phyloP scores from a whole-genome alignment of 2,113 vertebrate genomes.

The Ursus arctos region DNA sequence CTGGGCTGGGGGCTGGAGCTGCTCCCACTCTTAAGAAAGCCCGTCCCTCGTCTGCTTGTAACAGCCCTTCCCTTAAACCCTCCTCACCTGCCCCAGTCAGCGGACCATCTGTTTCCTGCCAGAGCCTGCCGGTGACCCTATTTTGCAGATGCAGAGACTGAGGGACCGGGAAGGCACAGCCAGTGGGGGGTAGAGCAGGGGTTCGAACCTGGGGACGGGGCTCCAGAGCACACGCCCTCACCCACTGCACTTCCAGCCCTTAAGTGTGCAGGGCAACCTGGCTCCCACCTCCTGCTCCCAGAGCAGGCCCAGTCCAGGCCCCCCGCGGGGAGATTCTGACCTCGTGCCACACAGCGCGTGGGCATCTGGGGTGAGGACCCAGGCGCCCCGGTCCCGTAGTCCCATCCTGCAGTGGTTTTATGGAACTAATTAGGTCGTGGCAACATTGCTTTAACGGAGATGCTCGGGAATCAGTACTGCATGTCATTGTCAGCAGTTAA shows the following conservation, averaged over 20 bases:
- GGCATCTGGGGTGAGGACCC: background rate
- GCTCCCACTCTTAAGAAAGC: background rate
- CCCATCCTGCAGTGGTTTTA: slow-evolving; percentile 31
- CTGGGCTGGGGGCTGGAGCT: background rate
- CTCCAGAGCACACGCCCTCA: background rate
- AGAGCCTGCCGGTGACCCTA: background rate
- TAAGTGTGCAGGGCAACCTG: background rate
- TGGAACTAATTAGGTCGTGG: slow-evolving; percentile 78
- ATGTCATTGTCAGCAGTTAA: slow-evolving; percentile 78
- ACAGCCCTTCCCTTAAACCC: background rate
- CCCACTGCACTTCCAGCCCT: no score
- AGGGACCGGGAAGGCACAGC: background rate
- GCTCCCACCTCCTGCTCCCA: background rate
- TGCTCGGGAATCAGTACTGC: slow-evolving; percentile 69
- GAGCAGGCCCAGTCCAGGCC: background rate
- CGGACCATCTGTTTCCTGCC: fast-evolving
- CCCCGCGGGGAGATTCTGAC: no score
- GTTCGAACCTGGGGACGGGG: background rate
- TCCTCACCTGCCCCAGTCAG: background rate
- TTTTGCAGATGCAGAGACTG: background rate
- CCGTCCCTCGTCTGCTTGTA: background rate
- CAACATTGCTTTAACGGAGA: slow-evolving; percentile 63
- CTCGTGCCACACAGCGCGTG: background rate
- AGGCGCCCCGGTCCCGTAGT: background rate
- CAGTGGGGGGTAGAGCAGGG: background rate